phyloP scores from a whole-genome alignment of 2,888 invertebrate genomes.

The Keiferia lycopersicella region DNA sequence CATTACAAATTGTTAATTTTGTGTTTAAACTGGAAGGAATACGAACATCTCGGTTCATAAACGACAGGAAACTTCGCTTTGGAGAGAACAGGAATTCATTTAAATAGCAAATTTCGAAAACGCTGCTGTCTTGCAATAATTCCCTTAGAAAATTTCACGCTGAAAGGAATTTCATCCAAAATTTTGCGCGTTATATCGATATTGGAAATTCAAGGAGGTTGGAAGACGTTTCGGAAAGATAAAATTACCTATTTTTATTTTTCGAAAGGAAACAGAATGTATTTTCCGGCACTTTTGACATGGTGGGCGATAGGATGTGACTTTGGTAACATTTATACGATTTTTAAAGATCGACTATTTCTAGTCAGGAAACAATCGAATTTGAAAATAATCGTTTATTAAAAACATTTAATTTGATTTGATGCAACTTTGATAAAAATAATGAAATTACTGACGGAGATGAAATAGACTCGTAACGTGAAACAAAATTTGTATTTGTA shows the following conservation, averaged over 20 bases:
- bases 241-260: background rate
- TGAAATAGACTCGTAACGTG: no score
- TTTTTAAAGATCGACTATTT: no score
- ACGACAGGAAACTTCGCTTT: constrained; percentile 4
- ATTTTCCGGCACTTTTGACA: no score
- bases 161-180: background rate
- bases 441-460: no score
- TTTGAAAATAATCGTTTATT: no score
- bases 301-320: no score
- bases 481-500: no score
- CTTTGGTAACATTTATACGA: no score
- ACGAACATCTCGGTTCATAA: constrained; percentile 8
- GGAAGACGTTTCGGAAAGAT: background rate
- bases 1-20: constrained; percentile 13
- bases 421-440: no score
- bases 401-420: no score
- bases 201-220: background rate
- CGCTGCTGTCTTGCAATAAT: constrained; percentile 14
- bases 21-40: constrained; percentile 9
- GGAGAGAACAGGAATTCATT: constrained; percentile 12
- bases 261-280: no score
- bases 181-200: background rate
- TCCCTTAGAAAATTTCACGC: constrained; percentile 6
- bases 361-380: no score
- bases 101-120: constrained; percentile 19